Conservation (phyloP, 92 coral and sea anemone genomes). For the Chrysogorgia sp. region DNA sequence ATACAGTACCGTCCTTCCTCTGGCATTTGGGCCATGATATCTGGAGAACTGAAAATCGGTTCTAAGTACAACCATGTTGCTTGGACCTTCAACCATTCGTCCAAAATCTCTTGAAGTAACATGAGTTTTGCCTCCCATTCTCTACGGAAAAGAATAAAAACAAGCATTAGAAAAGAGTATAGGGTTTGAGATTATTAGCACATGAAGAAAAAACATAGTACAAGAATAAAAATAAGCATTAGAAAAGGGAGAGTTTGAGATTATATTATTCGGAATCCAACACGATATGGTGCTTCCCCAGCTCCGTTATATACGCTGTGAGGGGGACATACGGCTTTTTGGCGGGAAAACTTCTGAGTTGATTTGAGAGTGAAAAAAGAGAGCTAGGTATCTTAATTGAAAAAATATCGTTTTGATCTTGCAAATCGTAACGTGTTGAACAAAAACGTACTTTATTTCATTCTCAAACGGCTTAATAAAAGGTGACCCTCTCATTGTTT, state of each 20-base stretch:
- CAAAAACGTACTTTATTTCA: conserved; percentile 79
- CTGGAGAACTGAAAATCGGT: conserved; percentile 98
- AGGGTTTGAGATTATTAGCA: too few species aligned
- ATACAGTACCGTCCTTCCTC: conserved; percentile 90
- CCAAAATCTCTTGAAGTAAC: conserved; percentile 93
- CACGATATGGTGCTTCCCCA: too few species aligned
- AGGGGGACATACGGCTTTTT: too few species aligned
- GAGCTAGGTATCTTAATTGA: not conserved
- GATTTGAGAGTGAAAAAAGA: not conserved
- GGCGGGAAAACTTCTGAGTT: not conserved
- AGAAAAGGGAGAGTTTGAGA: too few species aligned
- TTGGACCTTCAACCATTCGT: conserved; percentile 98
- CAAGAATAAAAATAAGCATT: too few species aligned
- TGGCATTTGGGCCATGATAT: conserved; percentile 99
- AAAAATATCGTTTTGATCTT: not conserved
- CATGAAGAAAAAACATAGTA: too few species aligned
- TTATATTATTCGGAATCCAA: too few species aligned
- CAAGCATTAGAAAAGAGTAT: too few species aligned
- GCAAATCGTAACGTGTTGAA: not conserved
- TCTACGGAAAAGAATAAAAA: too few species aligned
- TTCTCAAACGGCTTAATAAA: conserved; percentile 97
- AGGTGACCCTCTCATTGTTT: conserved; percentile 99
- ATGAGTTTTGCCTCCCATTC: conserved; percentile 97
- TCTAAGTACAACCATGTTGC: conserved; percentile 98
- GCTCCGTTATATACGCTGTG: too few species aligned